Evolutionary conservation across 2,113 vertebrate species (phyloP), one percentile per base, ranked within the genome.

Genomic region (Dolichallabes microphthalmus): DNA sequence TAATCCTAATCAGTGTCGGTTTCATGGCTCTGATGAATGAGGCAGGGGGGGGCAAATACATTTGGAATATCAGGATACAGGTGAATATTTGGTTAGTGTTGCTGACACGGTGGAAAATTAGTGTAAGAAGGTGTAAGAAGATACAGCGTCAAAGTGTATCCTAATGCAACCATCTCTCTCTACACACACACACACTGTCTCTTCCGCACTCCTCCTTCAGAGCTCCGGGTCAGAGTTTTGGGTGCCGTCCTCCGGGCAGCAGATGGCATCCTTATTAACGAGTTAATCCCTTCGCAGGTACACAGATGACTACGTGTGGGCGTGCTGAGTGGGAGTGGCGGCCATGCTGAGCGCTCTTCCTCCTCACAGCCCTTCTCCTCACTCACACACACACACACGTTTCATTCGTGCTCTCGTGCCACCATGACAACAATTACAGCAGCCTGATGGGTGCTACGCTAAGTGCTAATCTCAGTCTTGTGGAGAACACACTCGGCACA

Each of bases 181-280:
- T 35, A 76, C 22, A 6, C 10, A 45, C 20, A 63, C 19, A 39
- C 32, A 58, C 35, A 45, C 20, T 6, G 57, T 86, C 80, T 60
- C 53, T 61, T 76, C 53, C 75, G 75, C 58, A 25, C 75, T 76
- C 30, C 30, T 55, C 8, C 53, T 25, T 79, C 4, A 60, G 22
- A 80, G 52, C 60, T 58, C 32, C 27, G 53, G 69, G 68, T 60
- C 39, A 25, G 66, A 32, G 45, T 39, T 55, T 77, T 55, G 30
- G 64, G 32, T 53, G 63, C 81, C 27, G 25, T 83, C 32, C 81
- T 88, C 90, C 83, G 86, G 89, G 86, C n/a, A 92, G 88, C 93
- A 94, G 93, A 93, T 93, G 93, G 92, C 90, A 83, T 90, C 86
- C 80, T 88, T 88, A 92, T 87, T 83, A 75, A 85, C 86, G 60